Evolutionary conservation across 2,888 invertebrate genomes (phyloP), one percentile per base, ranked within the genome.

Genomic region (Lapara coniferarum): DNA sequence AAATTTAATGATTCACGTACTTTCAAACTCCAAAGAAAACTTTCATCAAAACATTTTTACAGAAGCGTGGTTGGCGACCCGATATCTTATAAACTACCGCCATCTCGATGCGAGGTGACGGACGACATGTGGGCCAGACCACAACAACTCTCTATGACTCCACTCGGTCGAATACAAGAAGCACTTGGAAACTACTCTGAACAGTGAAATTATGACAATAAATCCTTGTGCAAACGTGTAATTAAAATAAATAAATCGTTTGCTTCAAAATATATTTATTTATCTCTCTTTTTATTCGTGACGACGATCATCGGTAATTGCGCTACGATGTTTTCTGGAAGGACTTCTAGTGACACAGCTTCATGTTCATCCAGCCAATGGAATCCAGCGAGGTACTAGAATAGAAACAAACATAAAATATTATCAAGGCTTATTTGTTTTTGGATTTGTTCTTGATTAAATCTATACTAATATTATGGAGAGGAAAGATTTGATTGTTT

Each of bases 281-380:
- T 51, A 37, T 59, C 63, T 16, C 55, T 63, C 53, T 58, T 58
- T 57, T 68, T 70, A 44, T 69, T 67, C 8, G 49, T 69, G 37
- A 69, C 14, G 8, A 59, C 92, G 4, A 96, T 95, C 8, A 96
- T 95, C 13, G 98, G 98, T 69, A 98, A 88, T 77, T 96, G 95
- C 66, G 96, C 95, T 10, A 96, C 90, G 57, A 98, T 93, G 70
- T 95, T 94, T 66, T 95, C 91, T 0, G 97, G 97, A 78, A 96
- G 95, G 2, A 97, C 95, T 87, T 98, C 97, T 46, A 98, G 94
- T 0, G 96, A 95, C 7, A 98, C 95, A 77, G 98, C 92, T 90
- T 97, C 97, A 72, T 96, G 95, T 2, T 94, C 86, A 51, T 93
- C 94, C 13, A 98, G 79, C 94, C 96, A 96, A 72, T 95, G 95